These are phyloP conservation scores for Caenorhabditis sinica DNA, from an alignment of 2,888 invertebrate species.

Conservation along the genomic window DNA sequence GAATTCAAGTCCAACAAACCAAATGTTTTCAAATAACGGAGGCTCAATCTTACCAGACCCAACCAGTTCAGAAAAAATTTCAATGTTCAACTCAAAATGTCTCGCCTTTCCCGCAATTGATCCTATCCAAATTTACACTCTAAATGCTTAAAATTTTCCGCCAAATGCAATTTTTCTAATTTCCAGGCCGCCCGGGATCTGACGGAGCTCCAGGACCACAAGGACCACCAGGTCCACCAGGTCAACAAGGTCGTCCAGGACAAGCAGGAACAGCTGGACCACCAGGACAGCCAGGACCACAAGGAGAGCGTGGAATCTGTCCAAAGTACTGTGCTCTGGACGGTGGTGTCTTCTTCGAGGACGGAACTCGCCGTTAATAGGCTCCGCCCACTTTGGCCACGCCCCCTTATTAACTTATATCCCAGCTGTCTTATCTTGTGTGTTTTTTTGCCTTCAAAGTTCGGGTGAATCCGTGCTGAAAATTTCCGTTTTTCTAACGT, in stretches of 20 bases:
- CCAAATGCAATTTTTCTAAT: not conserved
- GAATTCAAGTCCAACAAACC: too few species aligned
- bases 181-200: constrained; percentile 73
- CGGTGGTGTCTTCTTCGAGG: constrained; percentile 82
- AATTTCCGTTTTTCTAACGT: not conserved
- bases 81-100: not conserved
- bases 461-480: constrained; percentile 62
- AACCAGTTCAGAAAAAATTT: not conserved
- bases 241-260: constrained; percentile 78
- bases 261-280: constrained; percentile 76
- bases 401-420: constrained; percentile 16
- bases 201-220: constrained; percentile 79
- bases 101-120: not conserved
- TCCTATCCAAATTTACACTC: not conserved
- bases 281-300: constrained; percentile 78
- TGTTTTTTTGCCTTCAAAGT: constrained; percentile 52
- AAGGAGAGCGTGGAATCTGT: constrained; percentile 78
- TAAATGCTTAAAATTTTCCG: not conserved
- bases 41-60: too few species aligned
- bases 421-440: not conserved
- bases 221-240: constrained; percentile 78
- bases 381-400: not conserved
- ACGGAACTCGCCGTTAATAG: constrained; percentile 79
- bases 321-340: constrained; percentile 80
- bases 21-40: too few species aligned